A percentile compares a stretch with the other conserved stretches of the same genome.
Conservation (phyloP, 2,113 vertebrate genomes). For the Odontophorus gujanensis region DNA sequence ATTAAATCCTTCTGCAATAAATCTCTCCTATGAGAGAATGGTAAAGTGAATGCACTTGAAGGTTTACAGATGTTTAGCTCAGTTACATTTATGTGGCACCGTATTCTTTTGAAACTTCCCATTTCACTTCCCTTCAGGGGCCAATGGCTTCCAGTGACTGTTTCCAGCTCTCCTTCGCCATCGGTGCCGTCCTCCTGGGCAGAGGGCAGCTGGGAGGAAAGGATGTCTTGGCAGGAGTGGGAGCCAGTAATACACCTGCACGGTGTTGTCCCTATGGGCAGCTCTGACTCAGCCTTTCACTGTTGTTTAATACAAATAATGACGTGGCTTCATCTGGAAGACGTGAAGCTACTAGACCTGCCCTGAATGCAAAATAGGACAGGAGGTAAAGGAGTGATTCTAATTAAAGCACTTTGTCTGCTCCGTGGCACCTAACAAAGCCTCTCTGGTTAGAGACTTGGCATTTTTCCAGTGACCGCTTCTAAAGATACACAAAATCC, state of each 20-base stretch:
- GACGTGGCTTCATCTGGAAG: not conserved
- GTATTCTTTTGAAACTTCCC: not conserved
- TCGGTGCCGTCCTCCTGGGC: not conserved
- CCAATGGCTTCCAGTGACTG: not conserved
- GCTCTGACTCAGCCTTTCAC: slow-evolving; percentile 17
- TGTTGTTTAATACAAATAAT: slow-evolving; percentile 10
- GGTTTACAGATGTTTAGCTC: not conserved
- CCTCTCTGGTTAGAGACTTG: not conserved
- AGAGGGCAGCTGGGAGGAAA: not conserved
- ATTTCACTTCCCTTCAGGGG: not conserved
- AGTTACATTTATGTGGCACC: not conserved
- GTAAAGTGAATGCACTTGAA: not conserved
- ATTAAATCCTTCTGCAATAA: not conserved
- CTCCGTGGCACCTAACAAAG: not conserved
- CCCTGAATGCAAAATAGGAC: slow-evolving; percentile 7
- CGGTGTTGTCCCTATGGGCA: not conserved
- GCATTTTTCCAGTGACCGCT: not conserved
- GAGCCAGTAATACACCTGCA: not conserved
- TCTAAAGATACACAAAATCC: not conserved
- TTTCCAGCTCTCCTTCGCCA: not conserved
- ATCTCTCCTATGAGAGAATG: not conserved
- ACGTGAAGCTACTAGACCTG: not conserved
- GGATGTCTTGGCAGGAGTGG: not conserved
- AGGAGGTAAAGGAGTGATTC: not conserved
- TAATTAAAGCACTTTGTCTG: not conserved